Evolutionary conservation across 2,113 vertebrate species (phyloP), one percentile per base, ranked within the genome.

Genomic region (Plecturocebus donacophilus): DNA sequence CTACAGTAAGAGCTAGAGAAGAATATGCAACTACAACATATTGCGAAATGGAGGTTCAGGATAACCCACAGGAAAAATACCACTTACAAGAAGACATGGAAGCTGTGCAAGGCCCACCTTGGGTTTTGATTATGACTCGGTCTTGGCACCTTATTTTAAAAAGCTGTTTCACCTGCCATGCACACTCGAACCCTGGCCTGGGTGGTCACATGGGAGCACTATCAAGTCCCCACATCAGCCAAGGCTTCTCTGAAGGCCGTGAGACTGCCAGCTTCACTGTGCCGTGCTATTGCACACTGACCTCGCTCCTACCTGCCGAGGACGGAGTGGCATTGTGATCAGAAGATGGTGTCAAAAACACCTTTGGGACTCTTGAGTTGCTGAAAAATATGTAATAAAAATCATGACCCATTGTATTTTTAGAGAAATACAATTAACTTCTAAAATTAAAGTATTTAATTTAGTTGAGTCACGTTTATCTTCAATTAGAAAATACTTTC

Each of bases 261-360:
- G 68, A 13, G 13, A n/a, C 2, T 6, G 20, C 8, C 7, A 1
- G 2, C 8, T 40, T 8, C 35, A 27, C 21, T 12, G 12, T 23
- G 13, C 2, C 21, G 10, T 21, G 12, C 27, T 2, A 0, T 11
- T 56, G 7, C 6, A 17, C 3, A 6, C 21, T 16, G 6, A 6
- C 21, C 17, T 56, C 5, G 0, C 7, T 23, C 21, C 19, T n/a
- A 1, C 30, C 21, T 20, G 14, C 38, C 0, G 0, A 45, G 80
- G 56, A 16, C 21, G 32, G 0, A 30, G 12, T 40, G 21, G 25
- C 6, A 21, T 52, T 9, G 3, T 9, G 19, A 25, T 4, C 25
- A 30, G 11, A 42, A 13, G 20, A 12, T 7, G 35, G 12, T 40
- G 19, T 73, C 49, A 47, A 27, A 27, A 13, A 27, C 68, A 84